Base-by-base conservation (phyloP, 2,888 invertebrate genomes). In the Trichopoda pennipes region DNA sequence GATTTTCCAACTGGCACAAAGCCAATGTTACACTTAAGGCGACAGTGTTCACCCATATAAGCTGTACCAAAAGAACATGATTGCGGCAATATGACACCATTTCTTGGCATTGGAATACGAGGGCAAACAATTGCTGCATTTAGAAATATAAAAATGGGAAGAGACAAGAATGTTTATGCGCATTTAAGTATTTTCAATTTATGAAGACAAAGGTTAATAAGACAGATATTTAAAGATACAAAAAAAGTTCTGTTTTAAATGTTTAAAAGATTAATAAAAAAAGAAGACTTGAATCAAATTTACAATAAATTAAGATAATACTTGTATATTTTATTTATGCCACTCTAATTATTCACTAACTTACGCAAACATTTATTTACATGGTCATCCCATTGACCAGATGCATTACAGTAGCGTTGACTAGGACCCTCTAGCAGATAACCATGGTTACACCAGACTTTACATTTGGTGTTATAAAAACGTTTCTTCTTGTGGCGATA, bases 321-420 rank as follows among this genome's bases (percentile, higher is more conserved):
- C 7, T 38, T 12, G 38, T 38, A 12, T 38, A 28, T 12, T 12
- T 44, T 16, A 4, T n/a, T 44, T 3, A 44, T 16, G 2, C 1
- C 2, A 44, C 1, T 2, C 12, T 44, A 2, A 44, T 44, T 44
- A 14, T 44, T 44, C 3, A 6, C 16, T 44, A 28, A 92, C 92
- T 92, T 91, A 92, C 93, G 92, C 83, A 92, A 84, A 87, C 94
- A 94, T 78, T 87, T 87, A 58, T 92, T 91, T 56, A 92, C 91
- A 51, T 90, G 90, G 35, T 90, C 88, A 84, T 93, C 93, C 90
- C 92, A 92, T 91, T 93, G 92, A 56, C 91, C 91, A 4, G 90
- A 88, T 17, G 89, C 87, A 72, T 91, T 92, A 85, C 94, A 94
- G 80, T 89, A 90, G 68, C 92, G 90, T 32, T 91, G 88, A 28